Evolutionary conservation across 2,797 vertebrate species (phyloP), one percentile per base, ranked within the genome.

Genomic region (Rhinella marina): DNA sequence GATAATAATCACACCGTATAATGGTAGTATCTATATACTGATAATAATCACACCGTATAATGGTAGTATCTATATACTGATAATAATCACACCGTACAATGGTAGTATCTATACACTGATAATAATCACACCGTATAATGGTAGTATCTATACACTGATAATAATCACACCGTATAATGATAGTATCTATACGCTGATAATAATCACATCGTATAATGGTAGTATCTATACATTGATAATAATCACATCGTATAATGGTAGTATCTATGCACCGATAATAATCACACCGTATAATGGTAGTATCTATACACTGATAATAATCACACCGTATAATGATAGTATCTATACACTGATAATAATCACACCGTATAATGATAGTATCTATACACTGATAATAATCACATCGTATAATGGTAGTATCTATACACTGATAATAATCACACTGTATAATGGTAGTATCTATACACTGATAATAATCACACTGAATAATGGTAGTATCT

Each of bases 171-270:
- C 9, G 41, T 41, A 41, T 41, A 41, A 41, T 41, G 41, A 6
- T 41, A 41, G 64, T 72, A 83, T 83, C n/a, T 81, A 56, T 68
- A 82, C 62, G 25, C 48, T 50, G 81, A 68, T 82, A 82, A 68
- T 64, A 13, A 61, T 61, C 27, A 81, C 21, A 81, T 48, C 16
- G 80, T 25, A 29, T 27, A 54, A 41, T 84, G 54, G 14, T 56
- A 56, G 12, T 56, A 11, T 56, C 14, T 56, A 56, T 56, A 13
- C 54, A 12, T 12, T 56, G 54, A 41, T 41, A 41, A 41, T 6
- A 41, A 6, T 41, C 41, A 41, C 41, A 41, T 6, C 41, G 41
- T 6, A 41, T 41, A 41, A 41, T 41, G 41, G 5, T 41, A 41
- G 17, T 64, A 64, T 25, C 7, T 25, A 64, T 64, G 25, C 16